Evolutionary conservation across 1,140 invertebrate species (phyloP).

Genomic region (Wiebesia pumilae): DNA sequence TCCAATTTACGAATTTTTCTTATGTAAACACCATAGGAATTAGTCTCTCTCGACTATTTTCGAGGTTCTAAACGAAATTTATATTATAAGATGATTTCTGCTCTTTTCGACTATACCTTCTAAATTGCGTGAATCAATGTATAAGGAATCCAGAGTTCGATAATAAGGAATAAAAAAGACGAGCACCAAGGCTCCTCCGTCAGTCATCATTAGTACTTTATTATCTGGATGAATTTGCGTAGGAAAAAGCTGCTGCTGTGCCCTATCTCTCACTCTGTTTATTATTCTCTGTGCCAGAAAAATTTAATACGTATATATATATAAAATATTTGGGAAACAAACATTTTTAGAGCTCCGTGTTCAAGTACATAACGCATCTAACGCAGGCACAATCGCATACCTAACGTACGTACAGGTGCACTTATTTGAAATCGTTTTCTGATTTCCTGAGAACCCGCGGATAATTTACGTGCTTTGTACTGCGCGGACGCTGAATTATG

Average conservation of each 20-base stretch:
- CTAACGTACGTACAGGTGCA: neutral
- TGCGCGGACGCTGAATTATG: neutral
- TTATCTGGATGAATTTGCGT: constrained; percentile 62
- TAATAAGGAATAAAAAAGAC: constrained; percentile 50
- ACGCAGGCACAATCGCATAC: constrained; percentile 44
- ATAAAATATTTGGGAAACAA: constrained; percentile 59
- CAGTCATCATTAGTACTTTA: constrained; percentile 71
- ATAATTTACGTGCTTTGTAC: constrained; percentile 35
- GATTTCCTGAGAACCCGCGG: constrained; percentile 37
- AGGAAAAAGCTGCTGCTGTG: constrained; percentile 57
- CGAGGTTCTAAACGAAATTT: too few relatives aligned
- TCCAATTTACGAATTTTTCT: too few relatives aligned
- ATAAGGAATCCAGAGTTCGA: neutral
- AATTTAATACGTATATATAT: neutral
- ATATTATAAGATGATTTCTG: too few relatives aligned
- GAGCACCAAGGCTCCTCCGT: constrained; percentile 54
- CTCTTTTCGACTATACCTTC: neutral
- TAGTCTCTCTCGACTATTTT: too few relatives aligned
- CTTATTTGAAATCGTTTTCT: constrained; percentile 16
- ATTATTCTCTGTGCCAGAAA: constrained; percentile 26
- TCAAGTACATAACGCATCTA: neutral
- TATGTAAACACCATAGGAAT: too few relatives aligned
- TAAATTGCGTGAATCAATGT: neutral
- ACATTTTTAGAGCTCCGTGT: constrained; percentile 59
- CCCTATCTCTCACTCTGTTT: neutral